phyloP scores from a whole-genome alignment of 2,888 invertebrate genomes.

The Philaethria dido region DNA sequence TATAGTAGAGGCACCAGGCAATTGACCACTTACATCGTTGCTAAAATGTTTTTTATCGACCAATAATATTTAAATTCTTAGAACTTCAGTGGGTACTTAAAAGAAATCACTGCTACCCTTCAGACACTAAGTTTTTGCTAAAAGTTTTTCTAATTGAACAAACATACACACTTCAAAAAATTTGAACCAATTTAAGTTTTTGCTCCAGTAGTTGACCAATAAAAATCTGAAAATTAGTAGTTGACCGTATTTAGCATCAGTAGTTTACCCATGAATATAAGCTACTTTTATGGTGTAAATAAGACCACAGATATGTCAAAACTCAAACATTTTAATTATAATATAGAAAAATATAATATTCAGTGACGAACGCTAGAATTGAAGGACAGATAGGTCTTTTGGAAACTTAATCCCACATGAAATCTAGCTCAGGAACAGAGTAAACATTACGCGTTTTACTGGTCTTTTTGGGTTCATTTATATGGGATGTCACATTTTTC shows the following conservation, averaged over 20 bases:
- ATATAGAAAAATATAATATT: slow-evolving; percentile 17
- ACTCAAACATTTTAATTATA: slow-evolving; percentile 29
- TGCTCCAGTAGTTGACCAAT: slow-evolving; percentile 1
- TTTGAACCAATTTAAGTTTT: not conserved
- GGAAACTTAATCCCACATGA: slow-evolving; percentile 32
- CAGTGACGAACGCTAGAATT: slow-evolving; percentile 1
- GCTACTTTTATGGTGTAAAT: slow-evolving; percentile 33
- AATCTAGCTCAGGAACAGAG: slow-evolving; percentile 36
- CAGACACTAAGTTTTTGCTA: not conserved
- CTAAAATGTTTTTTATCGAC: not conserved
- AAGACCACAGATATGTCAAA: slow-evolving; percentile 34
- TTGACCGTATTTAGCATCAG: slow-evolving; percentile 34
- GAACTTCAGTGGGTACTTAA: not conserved
- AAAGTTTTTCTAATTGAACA: not conserved
- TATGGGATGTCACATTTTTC: slow-evolving; percentile 23
- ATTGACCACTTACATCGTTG: no score
- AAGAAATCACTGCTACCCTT: not conserved
- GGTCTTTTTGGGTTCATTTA: slow-evolving; percentile 39
- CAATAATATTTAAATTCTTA: not conserved
- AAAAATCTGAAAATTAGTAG: slow-evolving; percentile 26
- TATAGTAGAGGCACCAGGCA: no score
- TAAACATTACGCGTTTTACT: slow-evolving; percentile 38
- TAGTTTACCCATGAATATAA: slow-evolving; percentile 36
- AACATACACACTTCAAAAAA: slow-evolving; percentile 1
- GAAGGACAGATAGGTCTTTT: not conserved